These are phyloP conservation scores for Squalus acanthias DNA, from an alignment of 2,797 vertebrate species.

Conservation along the genomic window DNA sequence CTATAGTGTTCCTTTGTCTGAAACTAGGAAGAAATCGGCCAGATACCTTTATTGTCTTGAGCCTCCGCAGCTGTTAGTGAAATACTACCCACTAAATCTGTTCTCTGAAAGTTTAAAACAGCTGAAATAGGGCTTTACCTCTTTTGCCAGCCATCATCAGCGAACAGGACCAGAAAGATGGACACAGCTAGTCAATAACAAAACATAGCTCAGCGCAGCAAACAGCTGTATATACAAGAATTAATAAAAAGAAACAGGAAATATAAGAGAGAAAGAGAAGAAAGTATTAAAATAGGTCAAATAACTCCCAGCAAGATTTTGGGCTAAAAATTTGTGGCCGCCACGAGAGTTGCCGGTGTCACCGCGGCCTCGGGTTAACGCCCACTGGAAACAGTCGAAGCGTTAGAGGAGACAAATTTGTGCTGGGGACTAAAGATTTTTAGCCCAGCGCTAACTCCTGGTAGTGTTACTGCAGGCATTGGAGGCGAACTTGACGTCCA, in stretches of 20 bases:
- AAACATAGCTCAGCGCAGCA: neutral
- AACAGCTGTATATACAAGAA: neutral
- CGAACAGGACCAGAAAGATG: neutral
- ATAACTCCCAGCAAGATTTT: neutral
- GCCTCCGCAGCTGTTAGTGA: neutral
- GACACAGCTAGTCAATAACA: neutral
- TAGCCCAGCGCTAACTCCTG: no score
- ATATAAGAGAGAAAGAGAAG: neutral
- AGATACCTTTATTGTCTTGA: constrained; percentile 35
- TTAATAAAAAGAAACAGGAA: neutral
- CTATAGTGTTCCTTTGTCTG: constrained; percentile 45
- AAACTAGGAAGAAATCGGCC: constrained; percentile 42
- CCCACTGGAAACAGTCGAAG: no score
- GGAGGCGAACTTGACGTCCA: no score
- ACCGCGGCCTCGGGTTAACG: no score
- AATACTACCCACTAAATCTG: neutral
- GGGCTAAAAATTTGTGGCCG: no score
- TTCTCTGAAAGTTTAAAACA: neutral
- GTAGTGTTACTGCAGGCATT: no score
- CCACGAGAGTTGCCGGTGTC: no score
- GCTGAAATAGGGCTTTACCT: neutral
- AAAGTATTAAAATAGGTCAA: neutral
- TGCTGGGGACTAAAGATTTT: no score
- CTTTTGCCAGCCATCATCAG: neutral
- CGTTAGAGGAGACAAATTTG: no score